phyloP scores from a whole-genome alignment of 53 echinoderm and acorn worm species.

The Crossaster papposus region DNA sequence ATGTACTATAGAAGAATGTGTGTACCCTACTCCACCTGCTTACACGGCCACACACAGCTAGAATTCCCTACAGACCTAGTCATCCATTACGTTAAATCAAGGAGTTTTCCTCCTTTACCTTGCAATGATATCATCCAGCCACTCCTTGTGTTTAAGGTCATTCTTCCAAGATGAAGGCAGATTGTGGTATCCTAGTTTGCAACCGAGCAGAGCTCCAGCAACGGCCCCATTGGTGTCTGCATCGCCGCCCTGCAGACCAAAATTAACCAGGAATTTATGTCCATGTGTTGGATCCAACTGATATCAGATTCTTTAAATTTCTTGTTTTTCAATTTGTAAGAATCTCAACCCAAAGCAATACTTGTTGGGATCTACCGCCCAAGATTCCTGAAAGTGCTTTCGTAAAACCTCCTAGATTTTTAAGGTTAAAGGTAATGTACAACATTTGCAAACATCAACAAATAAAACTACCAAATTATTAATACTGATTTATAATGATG shows the following conservation, averaged over 20 bases:
- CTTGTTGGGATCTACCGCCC: no score
- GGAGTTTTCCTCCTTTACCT: slow-evolving; percentile 17
- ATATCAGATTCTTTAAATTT: not conserved
- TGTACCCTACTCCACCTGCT: no score
- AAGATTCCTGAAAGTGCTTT: no score
- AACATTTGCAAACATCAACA: not conserved
- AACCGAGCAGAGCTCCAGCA: slow-evolving; percentile 69
- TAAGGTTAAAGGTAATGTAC: no score
- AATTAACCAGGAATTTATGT: not conserved
- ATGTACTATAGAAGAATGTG: no score
- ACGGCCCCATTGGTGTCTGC: slow-evolving; percentile 76
- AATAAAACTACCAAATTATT: no score
- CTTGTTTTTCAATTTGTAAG: not conserved
- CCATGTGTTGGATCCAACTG: not conserved
- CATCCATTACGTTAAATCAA: not conserved
- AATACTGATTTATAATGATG: no score
- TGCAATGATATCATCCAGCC: slow-evolving; percentile 62
- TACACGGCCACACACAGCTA: not conserved
- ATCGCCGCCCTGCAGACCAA: slow-evolving; percentile 61
- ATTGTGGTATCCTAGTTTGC: slow-evolving; percentile 56
- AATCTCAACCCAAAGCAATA: not conserved
- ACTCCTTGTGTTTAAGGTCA: slow-evolving; percentile 63
- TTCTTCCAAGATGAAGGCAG: slow-evolving; percentile 64
- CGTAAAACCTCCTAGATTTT: no score
- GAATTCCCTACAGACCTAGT: not conserved